These are phyloP conservation scores for Drosophila subsilvestris DNA, from an alignment of 2,888 invertebrate species.

Conservation along the genomic window DNA sequence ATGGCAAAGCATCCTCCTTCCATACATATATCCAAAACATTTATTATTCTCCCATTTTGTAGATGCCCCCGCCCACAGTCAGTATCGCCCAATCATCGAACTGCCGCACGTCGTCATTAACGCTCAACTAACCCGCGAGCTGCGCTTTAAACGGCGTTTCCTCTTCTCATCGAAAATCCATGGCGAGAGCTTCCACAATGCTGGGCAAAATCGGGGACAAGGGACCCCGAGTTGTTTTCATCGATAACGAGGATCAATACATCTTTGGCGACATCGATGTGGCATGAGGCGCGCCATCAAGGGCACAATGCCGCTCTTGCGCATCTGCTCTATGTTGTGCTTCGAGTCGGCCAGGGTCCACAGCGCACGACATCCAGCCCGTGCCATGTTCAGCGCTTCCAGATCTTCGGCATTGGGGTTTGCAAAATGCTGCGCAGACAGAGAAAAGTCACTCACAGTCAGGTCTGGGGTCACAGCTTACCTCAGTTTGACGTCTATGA, in stretches of 20 bases:
- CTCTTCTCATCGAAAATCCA: conserved; percentile 94
- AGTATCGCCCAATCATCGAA: conserved; percentile 90
- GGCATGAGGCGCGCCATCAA: conserved; percentile 91
- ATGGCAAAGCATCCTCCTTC: background rate
- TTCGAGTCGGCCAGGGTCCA: conserved; percentile 94
- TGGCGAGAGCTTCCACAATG: conserved; percentile 95
- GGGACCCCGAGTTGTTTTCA: conserved; percentile 93
- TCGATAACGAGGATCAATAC: conserved; percentile 92
- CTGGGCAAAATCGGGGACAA: conserved; percentile 90
- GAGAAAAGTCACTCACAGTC: conserved; percentile 28
- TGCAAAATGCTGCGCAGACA: conserved; percentile 85
- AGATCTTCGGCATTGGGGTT: conserved; percentile 86
- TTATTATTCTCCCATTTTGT: background rate
- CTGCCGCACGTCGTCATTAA: conserved; percentile 92
- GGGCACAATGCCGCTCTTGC: conserved; percentile 90
- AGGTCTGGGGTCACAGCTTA: conserved; percentile 35
- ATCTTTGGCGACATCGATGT: conserved; percentile 96
- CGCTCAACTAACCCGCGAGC: conserved; percentile 90
- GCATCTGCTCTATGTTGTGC: conserved; percentile 91
- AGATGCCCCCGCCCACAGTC: conserved; percentile 90
- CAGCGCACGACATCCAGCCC: conserved; percentile 92
- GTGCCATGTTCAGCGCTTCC: conserved; percentile 89
- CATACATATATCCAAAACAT: background rate
- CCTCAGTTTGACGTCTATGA: conserved; percentile 89
- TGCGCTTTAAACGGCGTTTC: conserved; percentile 93